A percentile compares a stretch with the other conserved stretches of the same genome.
Conservation (phyloP, 2,113 vertebrate genomes). For the Clarias gariepinus region DNA sequence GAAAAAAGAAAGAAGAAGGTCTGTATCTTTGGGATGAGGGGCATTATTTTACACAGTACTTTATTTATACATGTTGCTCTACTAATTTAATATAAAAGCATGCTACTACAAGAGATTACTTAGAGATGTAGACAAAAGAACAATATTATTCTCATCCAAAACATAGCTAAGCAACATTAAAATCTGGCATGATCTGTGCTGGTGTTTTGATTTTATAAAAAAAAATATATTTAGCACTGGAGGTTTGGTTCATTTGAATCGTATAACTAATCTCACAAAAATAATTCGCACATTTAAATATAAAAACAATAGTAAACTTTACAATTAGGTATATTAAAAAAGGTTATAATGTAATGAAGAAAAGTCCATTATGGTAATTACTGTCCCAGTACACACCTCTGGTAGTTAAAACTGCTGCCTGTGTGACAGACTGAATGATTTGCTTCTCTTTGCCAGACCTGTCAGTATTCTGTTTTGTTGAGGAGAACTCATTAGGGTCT, state of each 20-base stretch:
- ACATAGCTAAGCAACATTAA: too few species aligned
- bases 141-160: too few species aligned
- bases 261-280: not conserved
- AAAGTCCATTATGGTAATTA: not conserved
- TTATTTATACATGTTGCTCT: not conserved
- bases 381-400: conserved; percentile 69
- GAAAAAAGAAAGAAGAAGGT: too few species aligned
- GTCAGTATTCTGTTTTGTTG: conserved; percentile 25
- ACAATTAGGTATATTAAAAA: not conserved
- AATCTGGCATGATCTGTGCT: too few species aligned
- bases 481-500: conserved; percentile 11
- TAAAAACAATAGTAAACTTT: not conserved
- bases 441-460: conserved; percentile 76
- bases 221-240: too few species aligned
- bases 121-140: not conserved
- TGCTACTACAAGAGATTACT: not conserved
- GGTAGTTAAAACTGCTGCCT: conserved; percentile 65
- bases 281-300: not conserved
- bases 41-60: too few species aligned
- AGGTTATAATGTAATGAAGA: not conserved
- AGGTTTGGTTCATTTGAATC: too few species aligned
- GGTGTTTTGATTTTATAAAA: too few species aligned
- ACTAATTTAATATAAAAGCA: not conserved
- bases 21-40: too few species aligned
- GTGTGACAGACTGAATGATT: conserved; percentile 73